Evolutionary conservation across 2,888 invertebrate genomes (phyloP).

Genomic region (Saturnia japonica): DNA sequence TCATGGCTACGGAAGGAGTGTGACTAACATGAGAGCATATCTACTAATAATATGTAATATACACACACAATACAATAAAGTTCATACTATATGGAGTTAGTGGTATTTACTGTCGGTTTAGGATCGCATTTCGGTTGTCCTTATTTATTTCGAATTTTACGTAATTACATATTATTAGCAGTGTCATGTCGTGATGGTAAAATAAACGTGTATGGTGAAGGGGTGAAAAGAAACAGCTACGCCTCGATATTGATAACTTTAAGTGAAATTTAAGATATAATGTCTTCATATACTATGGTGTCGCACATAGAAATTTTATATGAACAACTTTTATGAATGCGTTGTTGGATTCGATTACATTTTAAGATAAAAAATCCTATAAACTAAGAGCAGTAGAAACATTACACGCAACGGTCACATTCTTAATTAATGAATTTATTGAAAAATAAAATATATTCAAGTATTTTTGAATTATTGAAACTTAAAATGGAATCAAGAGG

Average conservation of each 20-base stretch:
- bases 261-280: neutral
- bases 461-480: too few relatives aligned
- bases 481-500: too few relatives aligned
- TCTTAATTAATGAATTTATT: too few relatives aligned
- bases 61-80: neutral
- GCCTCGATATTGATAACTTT: neutral
- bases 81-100: neutral
- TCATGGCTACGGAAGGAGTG: constrained; percentile 17
- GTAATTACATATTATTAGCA: constrained; percentile 12
- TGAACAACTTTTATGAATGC: neutral
- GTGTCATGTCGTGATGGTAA: neutral
- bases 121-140: too few relatives aligned
- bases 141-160: too few relatives aligned
- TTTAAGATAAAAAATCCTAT: neutral
- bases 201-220: constrained; percentile 3
- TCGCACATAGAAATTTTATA: neutral
- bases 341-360: neutral
- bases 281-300: neutral
- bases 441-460: too few relatives aligned
- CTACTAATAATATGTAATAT: constrained; percentile 7
- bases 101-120: too few relatives aligned
- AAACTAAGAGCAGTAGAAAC: neutral
- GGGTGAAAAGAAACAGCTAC: constrained; percentile 12
- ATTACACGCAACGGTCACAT: too few relatives aligned
- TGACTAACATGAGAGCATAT: neutral